Percentiles rank a stretch among this genome's conserved stretches.
phyloP scores from a whole-genome alignment of 2,113 vertebrate genomes.

The Ophthalmolycus amberensis region DNA sequence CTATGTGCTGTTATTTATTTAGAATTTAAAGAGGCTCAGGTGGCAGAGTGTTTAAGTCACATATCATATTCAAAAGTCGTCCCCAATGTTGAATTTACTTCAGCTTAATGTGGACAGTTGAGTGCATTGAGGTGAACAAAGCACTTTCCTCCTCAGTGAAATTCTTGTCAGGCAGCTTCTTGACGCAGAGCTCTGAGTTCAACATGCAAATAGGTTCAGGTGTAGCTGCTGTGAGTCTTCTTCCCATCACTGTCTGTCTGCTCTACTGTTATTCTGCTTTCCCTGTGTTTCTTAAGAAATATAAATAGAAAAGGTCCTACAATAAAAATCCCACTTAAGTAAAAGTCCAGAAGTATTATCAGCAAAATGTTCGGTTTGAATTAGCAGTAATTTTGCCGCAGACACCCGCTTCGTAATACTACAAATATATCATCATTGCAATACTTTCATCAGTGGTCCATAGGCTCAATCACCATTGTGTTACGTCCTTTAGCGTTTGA shows the following conservation, averaged over 20 bases:
- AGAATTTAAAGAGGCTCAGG: not conserved
- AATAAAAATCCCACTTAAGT: not conserved
- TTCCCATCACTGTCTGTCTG: not conserved
- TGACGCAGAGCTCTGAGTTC: not conserved
- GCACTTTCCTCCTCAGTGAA: slow-evolving; percentile 10
- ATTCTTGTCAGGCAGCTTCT: not conserved
- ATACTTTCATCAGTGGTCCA: not conserved
- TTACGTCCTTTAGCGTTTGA: not conserved
- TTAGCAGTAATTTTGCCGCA: not conserved
- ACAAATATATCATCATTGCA: not conserved
- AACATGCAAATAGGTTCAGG: slow-evolving; percentile 71
- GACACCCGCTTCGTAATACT: not conserved
- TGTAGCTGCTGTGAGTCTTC: slow-evolving; percentile 12
- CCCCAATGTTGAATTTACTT: not conserved
- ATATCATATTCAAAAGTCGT: not conserved
- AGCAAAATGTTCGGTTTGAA: not conserved
- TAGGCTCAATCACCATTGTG: not conserved
- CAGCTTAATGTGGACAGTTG: not conserved
- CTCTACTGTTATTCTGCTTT: slow-evolving; percentile 4
- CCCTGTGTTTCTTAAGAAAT: not conserved
- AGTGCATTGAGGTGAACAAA: slow-evolving; percentile 22
- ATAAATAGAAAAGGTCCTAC: not conserved
- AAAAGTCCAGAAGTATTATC: not conserved
- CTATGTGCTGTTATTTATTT: not conserved
- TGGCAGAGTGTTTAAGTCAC: not conserved